Conservation (phyloP, 2,888 invertebrate genomes). For the Drosophila limbata region DNA sequence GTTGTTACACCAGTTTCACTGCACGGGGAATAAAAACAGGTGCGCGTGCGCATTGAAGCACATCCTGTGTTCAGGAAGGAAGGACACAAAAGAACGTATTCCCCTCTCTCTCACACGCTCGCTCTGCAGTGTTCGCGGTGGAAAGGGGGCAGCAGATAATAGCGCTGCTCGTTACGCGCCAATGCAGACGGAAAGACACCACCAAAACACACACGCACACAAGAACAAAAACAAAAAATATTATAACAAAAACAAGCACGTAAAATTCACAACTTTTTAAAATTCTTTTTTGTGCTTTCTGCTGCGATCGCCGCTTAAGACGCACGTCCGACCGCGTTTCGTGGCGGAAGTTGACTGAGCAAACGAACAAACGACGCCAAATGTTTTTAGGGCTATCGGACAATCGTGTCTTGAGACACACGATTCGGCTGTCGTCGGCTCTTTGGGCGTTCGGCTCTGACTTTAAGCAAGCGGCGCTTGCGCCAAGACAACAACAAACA, state of each 20-base stretch:
- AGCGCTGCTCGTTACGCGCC: constrained; percentile 63
- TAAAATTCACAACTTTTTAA: constrained; percentile 32
- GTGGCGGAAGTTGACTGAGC: constrained; percentile 84
- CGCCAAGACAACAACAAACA: constrained; percentile 64
- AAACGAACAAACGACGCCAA: constrained; percentile 48
- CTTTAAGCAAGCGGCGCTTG: constrained; percentile 48
- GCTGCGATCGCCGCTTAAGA: constrained; percentile 40
- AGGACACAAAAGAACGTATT: constrained; percentile 24
- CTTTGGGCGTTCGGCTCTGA: constrained; percentile 12
- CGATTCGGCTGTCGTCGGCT: constrained; percentile 28
- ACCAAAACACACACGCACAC: constrained; percentile 44
- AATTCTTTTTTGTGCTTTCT: constrained; percentile 6
- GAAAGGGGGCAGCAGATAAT: constrained; percentile 21
- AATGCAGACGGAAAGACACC: constrained; percentile 63
- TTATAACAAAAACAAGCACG: constrained; percentile 47
- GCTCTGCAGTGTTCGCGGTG: not conserved
- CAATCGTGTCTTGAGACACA: constrained; percentile 32
- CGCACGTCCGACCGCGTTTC: constrained; percentile 83
- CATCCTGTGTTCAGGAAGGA: constrained; percentile 70
- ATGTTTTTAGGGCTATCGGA: constrained; percentile 14
- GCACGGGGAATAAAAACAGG: constrained; percentile 53
- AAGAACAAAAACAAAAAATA: constrained; percentile 36
- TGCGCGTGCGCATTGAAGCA: constrained; percentile 70
- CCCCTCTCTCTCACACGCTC: constrained; percentile 6
- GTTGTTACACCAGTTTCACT: constrained; percentile 14